These are phyloP conservation scores for Melangyna quadrimaculata DNA, from an alignment of 2,888 invertebrate genomes.

Conservation along the genomic window DNA sequence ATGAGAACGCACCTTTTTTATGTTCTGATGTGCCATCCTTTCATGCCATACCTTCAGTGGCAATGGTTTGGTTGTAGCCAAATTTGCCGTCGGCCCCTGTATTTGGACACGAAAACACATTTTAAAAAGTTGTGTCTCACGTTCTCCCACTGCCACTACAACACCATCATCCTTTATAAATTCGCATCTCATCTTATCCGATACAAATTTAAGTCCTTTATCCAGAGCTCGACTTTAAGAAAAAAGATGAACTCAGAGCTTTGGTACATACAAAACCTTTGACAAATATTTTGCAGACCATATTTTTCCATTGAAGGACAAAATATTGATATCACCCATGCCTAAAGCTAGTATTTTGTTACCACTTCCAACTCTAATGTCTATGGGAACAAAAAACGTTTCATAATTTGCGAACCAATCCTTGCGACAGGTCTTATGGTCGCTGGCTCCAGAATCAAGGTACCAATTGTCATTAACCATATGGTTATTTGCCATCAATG, in stretches of 20 bases:
- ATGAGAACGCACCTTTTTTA: constrained; percentile 12
- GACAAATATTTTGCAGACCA: background rate
- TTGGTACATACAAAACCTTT: background rate
- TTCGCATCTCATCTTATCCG: constrained; percentile 4
- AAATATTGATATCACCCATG: no score
- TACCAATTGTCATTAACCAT: no score
- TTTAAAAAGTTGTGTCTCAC: background rate
- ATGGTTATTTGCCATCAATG: no score
- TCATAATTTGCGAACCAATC: no score
- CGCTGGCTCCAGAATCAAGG: no score
- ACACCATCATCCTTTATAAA: background rate
- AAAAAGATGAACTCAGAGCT: background rate
- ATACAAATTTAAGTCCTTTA: constrained; percentile 1
- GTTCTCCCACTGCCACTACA: constrained; percentile 18
- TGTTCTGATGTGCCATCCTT: constrained; percentile 16
- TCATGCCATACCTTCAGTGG: background rate
- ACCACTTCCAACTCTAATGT: no score
- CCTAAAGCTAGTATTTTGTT: no score
- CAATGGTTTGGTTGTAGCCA: background rate
- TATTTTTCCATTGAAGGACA: no score
- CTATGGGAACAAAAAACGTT: no score
- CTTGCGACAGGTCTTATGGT: no score
- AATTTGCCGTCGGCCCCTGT: no score
- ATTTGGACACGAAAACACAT: background rate
- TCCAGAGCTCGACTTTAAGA: constrained; percentile 9